These are phyloP conservation scores for Chaetodon trifascialis DNA, from an alignment of 2,113 vertebrate species.

Conservation along the genomic window DNA sequence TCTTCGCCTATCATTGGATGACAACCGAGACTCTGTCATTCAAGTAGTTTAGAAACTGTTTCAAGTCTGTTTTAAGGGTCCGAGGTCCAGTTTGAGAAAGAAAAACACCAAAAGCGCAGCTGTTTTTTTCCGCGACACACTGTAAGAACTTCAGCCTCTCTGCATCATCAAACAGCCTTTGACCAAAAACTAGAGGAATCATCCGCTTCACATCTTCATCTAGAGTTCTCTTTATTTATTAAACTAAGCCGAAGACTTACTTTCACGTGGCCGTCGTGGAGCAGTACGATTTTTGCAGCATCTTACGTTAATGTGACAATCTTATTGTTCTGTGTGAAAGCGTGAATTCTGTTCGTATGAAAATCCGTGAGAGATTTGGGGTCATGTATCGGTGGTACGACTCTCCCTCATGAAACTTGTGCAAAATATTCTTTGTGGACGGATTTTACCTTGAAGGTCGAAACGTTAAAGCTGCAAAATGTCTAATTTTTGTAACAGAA, in stretches of 20 bases:
- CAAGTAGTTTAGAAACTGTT: slow-evolving; percentile 33
- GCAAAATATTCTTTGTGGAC: slow-evolving; percentile 32
- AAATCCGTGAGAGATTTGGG: neutral
- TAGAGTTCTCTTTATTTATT: slow-evolving; percentile 33
- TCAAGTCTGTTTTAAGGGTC: slow-evolving; percentile 37
- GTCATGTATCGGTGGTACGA: neutral
- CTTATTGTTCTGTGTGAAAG: slow-evolving; percentile 55
- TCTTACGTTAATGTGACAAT: slow-evolving; percentile 78
- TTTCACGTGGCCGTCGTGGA: slow-evolving; percentile 36
- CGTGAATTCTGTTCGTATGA: slow-evolving; percentile 39
- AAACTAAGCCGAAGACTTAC: slow-evolving; percentile 31
- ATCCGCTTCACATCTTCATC: slow-evolving; percentile 57
- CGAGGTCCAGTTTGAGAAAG: slow-evolving; percentile 23
- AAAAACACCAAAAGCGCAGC: slow-evolving; percentile 33
- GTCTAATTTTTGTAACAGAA: slow-evolving; percentile 37
- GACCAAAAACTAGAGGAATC: slow-evolving; percentile 76
- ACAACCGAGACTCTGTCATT: slow-evolving; percentile 12
- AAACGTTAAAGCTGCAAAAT: slow-evolving; percentile 37
- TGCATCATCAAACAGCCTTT: slow-evolving; percentile 78
- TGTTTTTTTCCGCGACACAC: neutral
- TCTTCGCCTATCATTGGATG: slow-evolving; percentile 22
- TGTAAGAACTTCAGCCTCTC: slow-evolving; percentile 56
- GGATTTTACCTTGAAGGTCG: slow-evolving; percentile 41
- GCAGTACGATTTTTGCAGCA: slow-evolving; percentile 51
- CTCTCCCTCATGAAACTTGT: slow-evolving; percentile 17